Conservation (phyloP, 1,140 invertebrate species). For the Drosophila parabipectinata region DNA sequence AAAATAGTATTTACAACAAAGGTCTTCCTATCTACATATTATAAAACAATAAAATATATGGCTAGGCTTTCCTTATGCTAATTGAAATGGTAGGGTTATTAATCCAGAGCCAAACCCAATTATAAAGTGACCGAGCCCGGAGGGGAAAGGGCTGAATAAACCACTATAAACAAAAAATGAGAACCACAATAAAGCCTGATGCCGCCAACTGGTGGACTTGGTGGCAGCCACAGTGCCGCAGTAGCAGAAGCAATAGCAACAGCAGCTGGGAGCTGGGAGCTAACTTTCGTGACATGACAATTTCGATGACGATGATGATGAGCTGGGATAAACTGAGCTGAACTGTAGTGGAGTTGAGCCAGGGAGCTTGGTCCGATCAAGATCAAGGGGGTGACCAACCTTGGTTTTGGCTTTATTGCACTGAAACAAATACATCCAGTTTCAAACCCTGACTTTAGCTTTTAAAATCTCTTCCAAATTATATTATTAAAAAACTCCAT, state of each 20-base stretch:
- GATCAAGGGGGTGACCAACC: conserved; percentile 56
- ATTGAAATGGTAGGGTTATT: conserved; percentile 26
- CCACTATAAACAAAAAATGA: conserved; percentile 46
- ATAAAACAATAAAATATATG: conserved; percentile 37
- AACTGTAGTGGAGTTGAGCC: conserved; percentile 6
- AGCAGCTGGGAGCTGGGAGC: conserved; percentile 61
- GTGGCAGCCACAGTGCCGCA: conserved; percentile 31
- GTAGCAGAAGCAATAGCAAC: conserved; percentile 32
- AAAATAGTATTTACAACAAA: conserved; percentile 1
- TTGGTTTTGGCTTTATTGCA: conserved; percentile 22
- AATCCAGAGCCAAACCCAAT: conserved; percentile 50
- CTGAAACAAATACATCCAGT: background rate
- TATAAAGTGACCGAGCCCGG: conserved; percentile 56
- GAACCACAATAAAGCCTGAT: conserved; percentile 67
- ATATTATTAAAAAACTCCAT: too few relatives aligned
- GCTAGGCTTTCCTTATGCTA: conserved; percentile 33
- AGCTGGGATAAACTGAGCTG: conserved; percentile 21
- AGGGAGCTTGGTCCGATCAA: conserved; percentile 51
- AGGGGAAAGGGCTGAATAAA: conserved; percentile 41
- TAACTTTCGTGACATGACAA: conserved; percentile 80
- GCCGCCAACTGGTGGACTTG: conserved; percentile 30
- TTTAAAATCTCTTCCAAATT: too few relatives aligned
- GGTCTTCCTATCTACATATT: conserved; percentile 16
- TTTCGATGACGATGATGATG: conserved; percentile 79
- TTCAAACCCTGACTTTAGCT: too few relatives aligned